Conservation (phyloP, 30 jellyfish, hydroid and myxozoan genomes). For the Aurelia aurita region DNA sequence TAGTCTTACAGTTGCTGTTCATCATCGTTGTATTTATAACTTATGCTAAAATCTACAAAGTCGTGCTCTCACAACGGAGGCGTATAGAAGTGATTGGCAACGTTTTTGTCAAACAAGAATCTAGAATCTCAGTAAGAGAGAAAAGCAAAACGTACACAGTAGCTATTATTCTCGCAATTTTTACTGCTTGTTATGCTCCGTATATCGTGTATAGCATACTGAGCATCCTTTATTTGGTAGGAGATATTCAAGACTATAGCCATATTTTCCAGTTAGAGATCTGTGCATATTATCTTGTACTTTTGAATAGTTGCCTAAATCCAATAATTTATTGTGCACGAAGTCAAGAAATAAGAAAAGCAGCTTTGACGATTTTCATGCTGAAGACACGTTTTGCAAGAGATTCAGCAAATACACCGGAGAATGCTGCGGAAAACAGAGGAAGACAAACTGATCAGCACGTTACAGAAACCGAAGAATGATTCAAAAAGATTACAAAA, state of each 20-base stretch:
- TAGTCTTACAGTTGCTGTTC: no score
- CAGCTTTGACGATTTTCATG: conserved; percentile 26
- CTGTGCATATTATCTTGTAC: conserved; percentile 54
- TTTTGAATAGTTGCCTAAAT: conserved; percentile 55
- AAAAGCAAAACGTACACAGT: neutral
- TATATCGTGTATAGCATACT: neutral
- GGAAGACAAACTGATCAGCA: no score
- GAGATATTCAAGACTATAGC: neutral
- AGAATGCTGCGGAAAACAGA: no score
- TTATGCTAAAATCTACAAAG: no score
- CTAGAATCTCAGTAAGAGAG: no score
- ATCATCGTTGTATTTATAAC: no score
- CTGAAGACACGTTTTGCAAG: neutral
- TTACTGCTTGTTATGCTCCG: conserved; percentile 7
- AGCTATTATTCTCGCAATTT: neutral
- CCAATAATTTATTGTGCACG: conserved; percentile 69
- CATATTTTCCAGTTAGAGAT: conserved; percentile 5
- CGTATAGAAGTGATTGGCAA: no score
- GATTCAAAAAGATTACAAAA: no score
- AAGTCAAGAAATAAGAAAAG: conserved; percentile 46
- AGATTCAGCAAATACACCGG: neutral
- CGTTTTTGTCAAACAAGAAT: no score
- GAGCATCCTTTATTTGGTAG: neutral
- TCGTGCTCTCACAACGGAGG: no score
- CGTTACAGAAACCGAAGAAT: no score